Evolutionary conservation across 2,113 vertebrate genomes (phyloP), one percentile per base, ranked within the genome.

Genomic region (Lepus europaeus): DNA sequence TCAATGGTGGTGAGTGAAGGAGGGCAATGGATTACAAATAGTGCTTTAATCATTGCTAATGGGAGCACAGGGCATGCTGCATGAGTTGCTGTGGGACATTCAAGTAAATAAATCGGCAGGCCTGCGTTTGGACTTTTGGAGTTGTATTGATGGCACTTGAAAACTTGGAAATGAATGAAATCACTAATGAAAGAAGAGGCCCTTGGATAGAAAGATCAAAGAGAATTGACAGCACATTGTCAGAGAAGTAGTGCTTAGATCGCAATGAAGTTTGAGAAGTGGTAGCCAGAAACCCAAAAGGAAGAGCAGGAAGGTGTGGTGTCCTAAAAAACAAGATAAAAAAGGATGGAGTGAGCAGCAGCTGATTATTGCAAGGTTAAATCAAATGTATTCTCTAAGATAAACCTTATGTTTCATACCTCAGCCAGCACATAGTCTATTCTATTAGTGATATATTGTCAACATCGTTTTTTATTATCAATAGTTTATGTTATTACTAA

Each of bases 381-480:
- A 73, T 45, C 39, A 93, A 80, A 64, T 80, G 31, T 27, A 6
- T 77, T 90, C 39, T 68, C 10, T 49, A 93, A 87, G 11, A 12
- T 49, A 73, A 14, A 1, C 10, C 63, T 70, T 90, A n/a, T 27
- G 66, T 70, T 83, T 83, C 29, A 19, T 66, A 77, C 2, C 9
- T 59, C 83, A 91, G 14, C 22, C 76, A 73, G 20, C 82, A 78
- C 3, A 74, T 22, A 31, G 53, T 3, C 89, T 22, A 68, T 91
- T 80, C 73, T 53, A 85, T 20, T 45, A 64, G 56, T n/a, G 20
- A 9, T 20, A 53, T 17, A 89, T 49, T 59, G 78, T 45, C 23
- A 39, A 25, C 74, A 36, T 66, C 85, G 69, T 36, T 81, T 81
- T 61, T 92, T 79, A 73, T 87, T 39, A 61, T 80, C 33, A 87